Base-by-base conservation (phyloP, 2,797 vertebrate species). In the Propithecus perrieri region DNA sequence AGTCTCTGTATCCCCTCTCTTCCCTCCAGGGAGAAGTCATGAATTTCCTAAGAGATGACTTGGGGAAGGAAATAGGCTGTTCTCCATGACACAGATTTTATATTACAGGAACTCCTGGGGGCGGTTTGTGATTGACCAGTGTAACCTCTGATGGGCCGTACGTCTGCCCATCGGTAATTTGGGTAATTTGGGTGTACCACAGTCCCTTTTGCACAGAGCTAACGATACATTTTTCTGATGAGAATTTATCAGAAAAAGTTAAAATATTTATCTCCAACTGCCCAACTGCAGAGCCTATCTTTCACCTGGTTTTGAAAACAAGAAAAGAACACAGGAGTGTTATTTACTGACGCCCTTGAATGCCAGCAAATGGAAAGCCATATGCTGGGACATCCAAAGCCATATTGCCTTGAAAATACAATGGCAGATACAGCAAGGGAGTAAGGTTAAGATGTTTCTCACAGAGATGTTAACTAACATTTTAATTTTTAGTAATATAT, bases 211-310 rank as follows among this genome's bases (percentile, higher is more conserved):
- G 4, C 38, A 30, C 35, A 65, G 14, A 85, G 30, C 4, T 69
- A 65, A 92, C 83, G 30, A 69, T 30, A 67, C 4, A 67, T 67
- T 76, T 93, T 88, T 91, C 35, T 65, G 26, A 55, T 65, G 50
- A 96, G 7, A 61, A 81, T 72, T 94, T 95, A 86, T 94, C 74
- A 94, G 43, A 43, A 78, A 94, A 94, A 71, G 11, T 72, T 20
- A 80, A 87, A 81, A 91, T 79, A 87, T 67, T 86, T 84, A 84
- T 79, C 48, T 94, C n/a, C 55, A 78, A 87, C 85, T 95, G 30
- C n/a, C 46, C 57, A 22, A 72, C 46, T 84, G 81, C 79, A 81
- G 2, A 72, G 78, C 55, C 3, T 48, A 57, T 83, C 24, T 84
- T 33, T 93, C 38, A 89, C 59, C 43, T 86, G 69, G 46, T 89